These are phyloP conservation scores for Nansenia antarctica DNA, from an alignment of 2,113 vertebrate genomes.

Conservation along the genomic window DNA sequence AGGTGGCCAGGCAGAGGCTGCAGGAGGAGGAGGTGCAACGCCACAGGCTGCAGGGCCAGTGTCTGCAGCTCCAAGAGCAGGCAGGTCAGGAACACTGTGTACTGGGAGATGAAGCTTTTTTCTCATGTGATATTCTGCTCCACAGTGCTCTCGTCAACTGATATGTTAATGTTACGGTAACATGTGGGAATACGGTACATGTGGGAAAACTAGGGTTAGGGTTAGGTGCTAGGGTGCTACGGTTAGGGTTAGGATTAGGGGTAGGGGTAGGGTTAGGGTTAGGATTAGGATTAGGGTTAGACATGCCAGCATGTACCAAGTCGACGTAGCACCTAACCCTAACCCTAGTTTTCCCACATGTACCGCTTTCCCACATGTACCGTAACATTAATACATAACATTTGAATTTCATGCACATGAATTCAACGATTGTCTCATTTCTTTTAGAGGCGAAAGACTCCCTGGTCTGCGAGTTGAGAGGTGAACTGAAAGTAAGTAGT, in stretches of 20 bases:
- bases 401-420: neutral
- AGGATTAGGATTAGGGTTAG: too few species aligned
- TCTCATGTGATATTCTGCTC: neutral
- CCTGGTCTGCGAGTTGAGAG: conserved; percentile 65
- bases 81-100: conserved; percentile 57
- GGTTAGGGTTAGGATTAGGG: too few species aligned
- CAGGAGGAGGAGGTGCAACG: conserved; percentile 55
- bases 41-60: conserved; percentile 52
- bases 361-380: too few species aligned
- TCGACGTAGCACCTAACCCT: too few species aligned
- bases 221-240: too few species aligned
- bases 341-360: too few species aligned
- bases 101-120: conserved; percentile 5
- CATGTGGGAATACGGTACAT: too few species aligned
- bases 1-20: conserved; percentile 56
- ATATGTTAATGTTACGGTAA: too few species aligned
- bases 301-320: too few species aligned
- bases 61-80: conserved; percentile 61
- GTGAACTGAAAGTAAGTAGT: conserved; percentile 72
- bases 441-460: conserved; percentile 63
- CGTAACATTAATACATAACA: neutral
- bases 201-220: too few species aligned
- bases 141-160: neutral
- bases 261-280: too few species aligned
- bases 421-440: neutral